Evolutionary conservation across 2,888 invertebrate genomes (phyloP), one percentile per base, ranked within the genome.

Genomic region (Epinotia brunnichana): DNA sequence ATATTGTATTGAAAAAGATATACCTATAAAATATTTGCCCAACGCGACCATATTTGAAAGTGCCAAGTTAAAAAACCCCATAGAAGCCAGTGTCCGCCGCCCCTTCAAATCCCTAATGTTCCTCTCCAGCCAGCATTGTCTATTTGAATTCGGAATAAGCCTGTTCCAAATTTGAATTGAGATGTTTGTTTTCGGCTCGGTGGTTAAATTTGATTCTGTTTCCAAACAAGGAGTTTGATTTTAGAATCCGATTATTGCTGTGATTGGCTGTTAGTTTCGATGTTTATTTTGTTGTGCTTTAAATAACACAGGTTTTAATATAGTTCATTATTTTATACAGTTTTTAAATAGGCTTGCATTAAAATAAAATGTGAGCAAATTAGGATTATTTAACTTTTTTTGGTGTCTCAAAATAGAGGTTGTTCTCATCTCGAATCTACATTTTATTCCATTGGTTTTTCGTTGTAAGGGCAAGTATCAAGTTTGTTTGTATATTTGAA

Each of bases 71-170:
- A n/a, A n/a, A n/a, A n/a, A n/a, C n/a, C n/a, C n/a, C n/a, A n/a
- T n/a, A n/a, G n/a, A n/a, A n/a, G n/a, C 68, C 69, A 78, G 70
- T 85, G 79, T 81, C 70, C 80, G 82, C 68, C 76, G 70, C 70
- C 51, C 80, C 74, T 82, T 81, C 75, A 77, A 82, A 82, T 81
- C 82, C 81, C 83, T 86, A 85, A 87, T 83, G 83, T 84, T 82
- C 81, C 85, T 83, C 85, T 83, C 81, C 83, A 85, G 81, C 80
- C 83, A 81, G 81, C 79, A 86, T 87, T 88, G 89, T 88, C 88
- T 88, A 89, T 90, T 91, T 85, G 87, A 87, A 87, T 91, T 89
- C 86, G 79, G 85, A 90, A 90, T 89, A 87, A 86, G 88, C 90
- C 85, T 78, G 85, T 83, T 89, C 84, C 84, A 87, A 89, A 88